These are phyloP conservation scores for Hapalemur alaotrensis DNA, from an alignment of 2,797 vertebrate genomes.

Conservation along the genomic window DNA sequence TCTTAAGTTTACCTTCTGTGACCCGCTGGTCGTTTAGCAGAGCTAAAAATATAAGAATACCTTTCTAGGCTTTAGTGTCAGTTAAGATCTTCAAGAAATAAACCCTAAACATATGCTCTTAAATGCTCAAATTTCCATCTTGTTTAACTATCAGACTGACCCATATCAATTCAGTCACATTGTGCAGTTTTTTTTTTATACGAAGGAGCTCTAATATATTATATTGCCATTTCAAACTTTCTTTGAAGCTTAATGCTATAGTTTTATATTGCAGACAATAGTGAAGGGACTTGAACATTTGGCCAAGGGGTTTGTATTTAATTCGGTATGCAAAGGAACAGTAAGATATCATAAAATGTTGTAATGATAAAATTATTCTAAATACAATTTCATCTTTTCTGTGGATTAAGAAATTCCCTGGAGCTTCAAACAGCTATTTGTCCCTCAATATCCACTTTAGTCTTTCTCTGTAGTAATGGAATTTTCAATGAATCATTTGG, in stretches of 20 bases:
- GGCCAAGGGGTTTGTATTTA: neutral
- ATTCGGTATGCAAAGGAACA: neutral
- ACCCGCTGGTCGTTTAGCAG: slow-evolving; percentile 51
- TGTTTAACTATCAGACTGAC: neutral
- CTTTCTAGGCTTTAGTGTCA: slow-evolving; percentile 46
- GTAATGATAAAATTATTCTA: neutral
- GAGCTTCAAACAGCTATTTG: neutral
- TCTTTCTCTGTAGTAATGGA: neutral
- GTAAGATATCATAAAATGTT: neutral
- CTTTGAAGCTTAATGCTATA: neutral
- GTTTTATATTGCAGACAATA: neutral
- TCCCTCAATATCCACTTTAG: neutral
- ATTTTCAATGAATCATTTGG: neutral
- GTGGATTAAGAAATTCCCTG: neutral
- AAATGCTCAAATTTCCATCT: slow-evolving; percentile 29
- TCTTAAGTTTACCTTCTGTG: slow-evolving; percentile 63
- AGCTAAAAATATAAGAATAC: slow-evolving; percentile 59
- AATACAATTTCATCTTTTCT: slow-evolving; percentile 28
- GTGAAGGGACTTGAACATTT: neutral
- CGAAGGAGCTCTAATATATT: neutral
- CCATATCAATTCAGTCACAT: neutral
- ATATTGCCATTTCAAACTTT: neutral
- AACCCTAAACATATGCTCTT: slow-evolving; percentile 5
- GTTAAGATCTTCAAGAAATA: slow-evolving; percentile 40
- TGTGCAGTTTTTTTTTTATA: neutral